These are phyloP conservation scores for Paracentrotus lividus DNA, from an alignment of 53 echinoderm and acorn worm genomes.

Conservation along the genomic window DNA sequence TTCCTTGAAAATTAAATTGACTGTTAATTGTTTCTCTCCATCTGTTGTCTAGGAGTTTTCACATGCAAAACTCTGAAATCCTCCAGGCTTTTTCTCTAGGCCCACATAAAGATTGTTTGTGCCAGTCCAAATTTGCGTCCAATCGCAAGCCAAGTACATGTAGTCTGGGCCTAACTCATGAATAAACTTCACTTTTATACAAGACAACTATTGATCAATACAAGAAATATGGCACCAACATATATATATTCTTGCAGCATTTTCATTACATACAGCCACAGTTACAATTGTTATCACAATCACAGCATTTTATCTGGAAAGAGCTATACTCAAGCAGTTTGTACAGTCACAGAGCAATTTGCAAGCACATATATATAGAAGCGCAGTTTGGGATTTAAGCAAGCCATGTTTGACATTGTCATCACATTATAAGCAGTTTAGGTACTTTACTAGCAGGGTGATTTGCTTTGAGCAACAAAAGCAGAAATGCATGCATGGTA, in stretches of 20 bases:
- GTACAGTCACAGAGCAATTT: neutral
- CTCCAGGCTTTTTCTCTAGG: too few species aligned
- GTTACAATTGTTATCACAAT: constrained; percentile 27
- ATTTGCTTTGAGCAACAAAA: constrained; percentile 69
- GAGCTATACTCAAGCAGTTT: constrained; percentile 22
- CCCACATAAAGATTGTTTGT: too few species aligned
- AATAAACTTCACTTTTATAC: neutral
- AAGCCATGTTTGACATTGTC: constrained; percentile 54
- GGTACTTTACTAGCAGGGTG: constrained; percentile 23
- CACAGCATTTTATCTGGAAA: constrained; percentile 21
- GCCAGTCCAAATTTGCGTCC: too few species aligned
- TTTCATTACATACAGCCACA: constrained; percentile 31
- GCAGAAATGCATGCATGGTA: constrained; percentile 51
- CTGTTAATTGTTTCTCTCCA: too few species aligned
- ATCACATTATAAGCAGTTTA: constrained; percentile 9
- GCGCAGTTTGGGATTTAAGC: constrained; percentile 49
- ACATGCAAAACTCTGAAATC: too few species aligned
- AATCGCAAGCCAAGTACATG: too few species aligned
- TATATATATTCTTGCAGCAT: constrained; percentile 65
- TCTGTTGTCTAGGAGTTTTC: too few species aligned
- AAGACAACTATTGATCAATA: neutral
- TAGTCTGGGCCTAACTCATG: too few species aligned
- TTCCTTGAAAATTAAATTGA: too few species aligned
- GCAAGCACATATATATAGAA: constrained; percentile 37
- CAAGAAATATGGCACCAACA: constrained; percentile 50